Evolutionary conservation across 92 coral and sea anemone genomes (phyloP), one percentile per base, ranked within the genome.

Genomic region (Galaxea fascicularis): DNA sequence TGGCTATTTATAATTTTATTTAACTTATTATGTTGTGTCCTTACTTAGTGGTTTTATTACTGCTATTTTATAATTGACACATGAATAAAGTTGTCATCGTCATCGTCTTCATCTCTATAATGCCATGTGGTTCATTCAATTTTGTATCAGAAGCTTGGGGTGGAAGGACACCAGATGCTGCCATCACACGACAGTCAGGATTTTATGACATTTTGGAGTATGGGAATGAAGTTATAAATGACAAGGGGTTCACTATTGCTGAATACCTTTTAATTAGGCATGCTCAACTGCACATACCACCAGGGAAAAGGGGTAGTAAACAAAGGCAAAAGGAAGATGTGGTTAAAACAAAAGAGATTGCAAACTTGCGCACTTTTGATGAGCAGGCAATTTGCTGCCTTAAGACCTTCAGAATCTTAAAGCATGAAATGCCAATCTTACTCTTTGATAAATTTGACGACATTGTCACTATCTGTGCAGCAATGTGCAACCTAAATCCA

Each of bases 41-140:
- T n/a, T n/a, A n/a, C n/a, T n/a, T n/a, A n/a, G n/a, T n/a, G n/a
- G n/a, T n/a, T n/a, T n/a, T n/a, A n/a, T n/a, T n/a, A n/a, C n/a
- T n/a, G n/a, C n/a, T n/a, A n/a, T n/a, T n/a, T n/a, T n/a, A n/a
- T n/a, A n/a, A n/a, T n/a, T n/a, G n/a, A n/a, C n/a, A n/a, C n/a
- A n/a, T n/a, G n/a, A n/a, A n/a, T n/a, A n/a, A n/a, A n/a, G n/a
- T n/a, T n/a, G n/a, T n/a, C n/a, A n/a, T n/a, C n/a, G n/a, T n/a
- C n/a, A n/a, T n/a, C n/a, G n/a, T n/a, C n/a, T n/a, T n/a, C n/a
- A n/a, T 80, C 24, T 86, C 90, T 11, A 65, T 85, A 16, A 82
- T 53, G 26, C 87, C 90, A 16, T 59, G 58, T 65, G 90, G 93
- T 26, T 44, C 85, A 22, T 89, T 84, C 86, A 89, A 85, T 85